Evolutionary conservation across 2,888 invertebrate species (phyloP), one percentile per base, ranked within the genome.

Genomic region (Gonocerus acuteangulatus): DNA sequence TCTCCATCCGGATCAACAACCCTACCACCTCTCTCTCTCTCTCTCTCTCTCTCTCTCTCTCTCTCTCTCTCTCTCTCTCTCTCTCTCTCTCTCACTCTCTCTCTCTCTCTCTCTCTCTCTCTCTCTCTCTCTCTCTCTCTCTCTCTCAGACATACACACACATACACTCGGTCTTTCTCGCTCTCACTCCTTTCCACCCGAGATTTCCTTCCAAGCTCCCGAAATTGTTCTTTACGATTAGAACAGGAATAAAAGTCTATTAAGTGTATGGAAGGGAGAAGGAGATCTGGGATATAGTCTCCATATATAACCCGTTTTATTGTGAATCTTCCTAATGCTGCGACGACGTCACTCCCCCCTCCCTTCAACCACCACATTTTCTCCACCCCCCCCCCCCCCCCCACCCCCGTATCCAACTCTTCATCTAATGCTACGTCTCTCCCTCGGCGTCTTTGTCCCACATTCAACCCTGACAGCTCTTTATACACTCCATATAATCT

Each of bases 231-330:
- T 60, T 64, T 59, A 62, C 64, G 56, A 62, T 64, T 64, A 62
- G 60, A 60, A 64, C 62, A 62, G 64, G 60, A 60, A 64, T 62
- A 62, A 64, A 64, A 64, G 60, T 62, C 62, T 64, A 64, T 64
- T 64, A 64, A 58, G 64, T 64, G 39, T 22, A 21, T 16, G 47
- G 21, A 4, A n/a, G 47, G 44, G 18, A 18, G 47, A 47, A 3
- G 9, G 3, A 3, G 13, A n/a, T 4, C 4, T 6, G 39, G 39
- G 39, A 39, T 39, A 39, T 39, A 39, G 39, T 39, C 39, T 39
- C 39, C 47, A 47, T 47, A 47, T 47, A 47, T 47, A 47, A 47
- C 18, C 9, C 6, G 47, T 47, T 47, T 47, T 47, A 47, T 47
- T 47, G 21, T 47, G n/a, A 21, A 16, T 22, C 16, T 3, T 42